Evolutionary conservation across 1,140 invertebrate species (phyloP), one percentile per base, ranked within the genome.

Genomic region (Idris sp.): DNA sequence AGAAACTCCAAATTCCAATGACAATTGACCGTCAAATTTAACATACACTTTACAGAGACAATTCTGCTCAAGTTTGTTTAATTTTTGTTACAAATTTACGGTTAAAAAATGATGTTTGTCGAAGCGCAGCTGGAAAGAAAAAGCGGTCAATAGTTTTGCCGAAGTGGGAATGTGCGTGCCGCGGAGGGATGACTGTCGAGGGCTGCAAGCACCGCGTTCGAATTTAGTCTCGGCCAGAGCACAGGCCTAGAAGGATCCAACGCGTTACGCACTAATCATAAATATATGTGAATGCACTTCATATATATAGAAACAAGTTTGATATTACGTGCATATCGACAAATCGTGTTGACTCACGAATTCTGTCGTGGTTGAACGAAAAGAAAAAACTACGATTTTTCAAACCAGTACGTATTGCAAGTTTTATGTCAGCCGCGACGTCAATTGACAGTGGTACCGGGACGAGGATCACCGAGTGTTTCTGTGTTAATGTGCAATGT

Each of bases 221-320:
- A 84, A 84, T 85, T 80, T 86, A 87, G 86, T 87, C 86, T 87
- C 81, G 85, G 85, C 83, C 85, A 84, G 86, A 86, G 82, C 83
- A 84, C 85, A 87, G 86, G 84, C 86, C 84, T 82, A 86, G 84
- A 67, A 85, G 82, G 83, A 86, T 83, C 82, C 73, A 72, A 54
- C 61, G 64, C 73, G 62, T 53, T n/a, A n/a, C n/a, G n/a, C n/a
- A n/a, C n/a, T n/a, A n/a, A n/a, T n/a, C n/a, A n/a, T n/a, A n/a
- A n/a, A n/a, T n/a, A n/a, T n/a, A n/a, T n/a, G n/a, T n/a, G n/a
- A n/a, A n/a, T n/a, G n/a, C n/a, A n/a, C n/a, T n/a, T n/a, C n/a
- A n/a, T n/a, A n/a, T n/a, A n/a, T n/a, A n/a, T n/a, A n/a, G n/a
- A n/a, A n/a, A n/a, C n/a, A n/a, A n/a, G n/a, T n/a, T n/a, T n/a